Evolutionary conservation across 2,888 invertebrate genomes (phyloP), one percentile per base, ranked within the genome.

Genomic region (Melanostoma mellinum): DNA sequence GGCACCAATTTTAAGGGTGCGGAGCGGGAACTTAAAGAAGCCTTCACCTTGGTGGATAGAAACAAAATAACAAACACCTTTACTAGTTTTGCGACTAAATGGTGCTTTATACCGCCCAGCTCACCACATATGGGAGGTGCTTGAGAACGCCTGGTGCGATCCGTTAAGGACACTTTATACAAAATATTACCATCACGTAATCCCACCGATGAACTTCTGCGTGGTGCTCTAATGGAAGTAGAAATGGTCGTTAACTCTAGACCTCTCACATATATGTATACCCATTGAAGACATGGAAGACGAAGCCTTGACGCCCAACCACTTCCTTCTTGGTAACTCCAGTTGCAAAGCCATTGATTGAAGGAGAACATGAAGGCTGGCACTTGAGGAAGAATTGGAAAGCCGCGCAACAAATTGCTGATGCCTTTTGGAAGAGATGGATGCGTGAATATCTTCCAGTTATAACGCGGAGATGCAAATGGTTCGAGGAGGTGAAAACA

Each of bases 1-100:
- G 86, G 78, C 10, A 79, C 82, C 0, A 85, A 85, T 36, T 79
- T 85, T 36, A 75, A 61, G 20, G 85, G 67, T 0, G 44, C 74
- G 5, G 74, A 77, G 10, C 69, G 74, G 4, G 80, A 85, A 32
- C 72, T 85, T 10, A 48, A 9, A 33, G 76, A 60, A 3, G 68
- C 61, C 3, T 63, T 65, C 6, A 3, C 10, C 4, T n/a, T 42
- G 2, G 67, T 74, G 6, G 74, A 79, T 33, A 60, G 72, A 48
- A 38, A 56, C 36, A 48, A 72, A n/a, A 42, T 85, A 9, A 33
- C 53, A 4, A 42, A 46, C 52, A 48, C 75, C 3, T 79, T 85
- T 33, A 84, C 72, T 30, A 76, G 52, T 8, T 30, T 65, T 2
- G 30, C 52, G 6, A 74, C 60, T 38, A 72, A 76, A 46, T 75